These are phyloP conservation scores for Pammene fasciana DNA, from an alignment of 2,888 invertebrate genomes.

Conservation along the genomic window DNA sequence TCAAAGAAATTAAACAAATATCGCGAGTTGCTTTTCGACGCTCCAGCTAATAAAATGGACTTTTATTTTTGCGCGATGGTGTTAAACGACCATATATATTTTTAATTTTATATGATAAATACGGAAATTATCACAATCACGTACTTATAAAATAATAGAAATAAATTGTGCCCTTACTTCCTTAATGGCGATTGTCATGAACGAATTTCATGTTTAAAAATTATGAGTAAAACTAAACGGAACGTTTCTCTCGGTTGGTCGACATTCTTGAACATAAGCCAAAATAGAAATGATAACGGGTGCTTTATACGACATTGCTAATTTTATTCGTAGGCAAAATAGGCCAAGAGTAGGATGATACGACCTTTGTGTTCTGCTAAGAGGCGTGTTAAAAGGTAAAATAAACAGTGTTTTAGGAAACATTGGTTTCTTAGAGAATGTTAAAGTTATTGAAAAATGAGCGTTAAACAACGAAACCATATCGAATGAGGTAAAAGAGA, in stretches of 20 bases:
- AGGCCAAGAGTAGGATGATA: background rate
- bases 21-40: background rate
- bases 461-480: slow-evolving; percentile 4
- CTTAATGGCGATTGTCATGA: no score
- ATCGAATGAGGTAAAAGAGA: background rate
- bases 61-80: background rate
- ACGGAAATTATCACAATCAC: no score
- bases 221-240: no score
- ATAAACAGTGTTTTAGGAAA: background rate
- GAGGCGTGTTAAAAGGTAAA: background rate
- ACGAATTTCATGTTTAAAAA: no score
- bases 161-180: no score
- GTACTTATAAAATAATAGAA: no score
- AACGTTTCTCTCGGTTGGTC: slow-evolving; percentile 5
- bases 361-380: no score
- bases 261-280: slow-evolving; percentile 31
- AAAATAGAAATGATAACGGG: slow-evolving; percentile 3
- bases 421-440: background rate
- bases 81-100: no score
- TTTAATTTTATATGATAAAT: no score
- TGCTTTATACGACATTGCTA: background rate
- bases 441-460: background rate
- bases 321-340: background rate
- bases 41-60: background rate
- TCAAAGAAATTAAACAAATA: background rate